These are phyloP conservation scores for Entomobrya multifasciata DNA, from an alignment of 2,888 invertebrate species.

Conservation along the genomic window DNA sequence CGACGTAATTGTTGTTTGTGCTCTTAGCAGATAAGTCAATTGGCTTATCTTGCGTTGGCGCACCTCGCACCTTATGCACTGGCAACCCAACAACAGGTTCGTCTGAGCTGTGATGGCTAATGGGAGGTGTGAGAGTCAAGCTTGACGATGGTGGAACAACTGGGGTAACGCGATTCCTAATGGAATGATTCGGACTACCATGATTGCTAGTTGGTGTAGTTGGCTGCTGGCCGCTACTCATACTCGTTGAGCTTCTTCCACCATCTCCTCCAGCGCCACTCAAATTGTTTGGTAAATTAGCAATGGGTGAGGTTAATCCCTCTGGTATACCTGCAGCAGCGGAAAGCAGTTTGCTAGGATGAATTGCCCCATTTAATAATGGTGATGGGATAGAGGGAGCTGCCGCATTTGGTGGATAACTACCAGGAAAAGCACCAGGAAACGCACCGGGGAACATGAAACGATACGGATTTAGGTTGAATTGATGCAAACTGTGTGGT, in stretches of 20 bases:
- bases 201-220: constrained; percentile 68
- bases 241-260: constrained; percentile 50
- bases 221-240: constrained; percentile 53
- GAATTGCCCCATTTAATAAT: constrained; percentile 69
- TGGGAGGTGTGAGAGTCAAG: constrained; percentile 79
- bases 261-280: constrained; percentile 53
- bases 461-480: constrained; percentile 79
- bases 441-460: constrained; percentile 78
- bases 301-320: constrained; percentile 73
- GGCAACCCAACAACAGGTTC: constrained; percentile 75
- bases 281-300: constrained; percentile 72
- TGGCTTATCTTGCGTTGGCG: constrained; percentile 75
- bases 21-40: constrained; percentile 76
- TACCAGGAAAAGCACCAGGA: constrained; percentile 76
- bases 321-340: constrained; percentile 69
- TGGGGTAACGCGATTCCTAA: constrained; percentile 72
- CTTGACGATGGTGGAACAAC: constrained; percentile 78
- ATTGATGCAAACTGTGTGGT: constrained; percentile 74
- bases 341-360: constrained; percentile 72
- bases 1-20: constrained; percentile 76
- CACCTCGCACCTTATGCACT: constrained; percentile 70
- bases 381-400: constrained; percentile 72
- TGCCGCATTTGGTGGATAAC: constrained; percentile 72
- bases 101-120: constrained; percentile 78
- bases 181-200: constrained; percentile 69